phyloP scores from a whole-genome alignment of 2,113 vertebrate genomes.

The Lampris incognitus region DNA sequence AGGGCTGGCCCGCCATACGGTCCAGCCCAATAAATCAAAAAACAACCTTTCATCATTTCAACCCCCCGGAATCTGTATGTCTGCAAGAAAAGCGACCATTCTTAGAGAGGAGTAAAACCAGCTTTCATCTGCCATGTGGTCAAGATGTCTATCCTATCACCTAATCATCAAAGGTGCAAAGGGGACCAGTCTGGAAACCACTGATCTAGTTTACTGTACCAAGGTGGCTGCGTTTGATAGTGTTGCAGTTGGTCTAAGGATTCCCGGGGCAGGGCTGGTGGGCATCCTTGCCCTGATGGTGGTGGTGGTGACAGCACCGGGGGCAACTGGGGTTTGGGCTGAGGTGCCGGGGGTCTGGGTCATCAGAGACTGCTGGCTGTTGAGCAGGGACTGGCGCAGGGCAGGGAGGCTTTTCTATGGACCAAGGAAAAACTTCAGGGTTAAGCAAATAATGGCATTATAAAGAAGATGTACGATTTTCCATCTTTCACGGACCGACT shows the following conservation, averaged over 20 bases:
- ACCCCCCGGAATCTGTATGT: too few species aligned
- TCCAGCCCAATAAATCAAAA: too few species aligned
- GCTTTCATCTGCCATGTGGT: too few species aligned
- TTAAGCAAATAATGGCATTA: neutral
- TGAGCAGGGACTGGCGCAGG: conserved; percentile 87
- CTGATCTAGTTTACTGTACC: conserved; percentile 68
- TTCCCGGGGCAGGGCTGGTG: conserved; percentile 56
- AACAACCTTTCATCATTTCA: too few species aligned
- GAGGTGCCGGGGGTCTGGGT: conserved; percentile 61
- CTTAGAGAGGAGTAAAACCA: too few species aligned
- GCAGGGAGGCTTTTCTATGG: conserved; percentile 90
- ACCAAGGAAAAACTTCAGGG: neutral
- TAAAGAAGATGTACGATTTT: neutral
- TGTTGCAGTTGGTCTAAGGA: conserved; percentile 67
- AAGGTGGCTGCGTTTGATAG: conserved; percentile 76
- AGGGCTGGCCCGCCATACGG: too few species aligned
- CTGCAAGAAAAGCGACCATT: too few species aligned
- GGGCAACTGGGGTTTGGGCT: conserved; percentile 47
- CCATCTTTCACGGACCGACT: too few species aligned
- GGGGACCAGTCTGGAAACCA: too few species aligned
- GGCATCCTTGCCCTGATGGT: conserved; percentile 77
- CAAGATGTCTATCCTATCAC: too few species aligned
- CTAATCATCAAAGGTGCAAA: too few species aligned
- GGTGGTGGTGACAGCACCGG: conserved; percentile 69
- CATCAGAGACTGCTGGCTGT: conserved; percentile 85